phyloP scores from a whole-genome alignment of 2,113 vertebrate genomes.

The Ondatra zibethicus region DNA sequence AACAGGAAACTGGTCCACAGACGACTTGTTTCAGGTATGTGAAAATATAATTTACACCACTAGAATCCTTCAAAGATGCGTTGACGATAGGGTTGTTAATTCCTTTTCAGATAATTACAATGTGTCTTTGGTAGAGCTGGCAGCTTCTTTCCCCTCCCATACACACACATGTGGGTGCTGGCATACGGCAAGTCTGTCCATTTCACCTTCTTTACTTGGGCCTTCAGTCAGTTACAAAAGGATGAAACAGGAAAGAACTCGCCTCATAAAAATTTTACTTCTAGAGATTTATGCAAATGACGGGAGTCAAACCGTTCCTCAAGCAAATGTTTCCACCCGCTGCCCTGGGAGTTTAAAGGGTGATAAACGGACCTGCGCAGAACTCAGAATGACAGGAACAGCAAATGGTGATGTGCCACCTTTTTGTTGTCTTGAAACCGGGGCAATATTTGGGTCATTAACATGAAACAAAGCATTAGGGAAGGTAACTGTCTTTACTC shows the following conservation, averaged over 20 bases:
- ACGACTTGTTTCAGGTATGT: slow-evolving; percentile 79
- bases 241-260: not conserved
- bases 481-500: slow-evolving; percentile 35
- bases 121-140: not conserved
- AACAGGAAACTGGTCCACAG: slow-evolving; percentile 47
- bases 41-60: slow-evolving; percentile 4
- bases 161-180: not conserved
- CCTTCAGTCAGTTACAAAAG: not conserved
- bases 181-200: slow-evolving; percentile 46
- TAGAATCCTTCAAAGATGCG: slow-evolving; percentile 41
- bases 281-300: slow-evolving; percentile 53
- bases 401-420: slow-evolving; percentile 7
- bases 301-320: slow-evolving; percentile 58
- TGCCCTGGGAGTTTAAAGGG: slow-evolving; percentile 47
- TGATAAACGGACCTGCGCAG: slow-evolving; percentile 68
- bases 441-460: slow-evolving; percentile 54
- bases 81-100: not conserved
- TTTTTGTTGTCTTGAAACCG: slow-evolving; percentile 14
- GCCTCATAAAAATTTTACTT: slow-evolving; percentile 68
- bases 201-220: slow-evolving; percentile 55
- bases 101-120: slow-evolving; percentile 53
- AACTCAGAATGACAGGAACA: slow-evolving; percentile 68
- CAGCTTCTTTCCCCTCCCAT: slow-evolving; percentile 13
- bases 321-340: slow-evolving; percentile 62
- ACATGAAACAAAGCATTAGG: slow-evolving; percentile 63